These are phyloP conservation scores for Cabera pusaria DNA, from an alignment of 2,888 invertebrate genomes.

Conservation along the genomic window DNA sequence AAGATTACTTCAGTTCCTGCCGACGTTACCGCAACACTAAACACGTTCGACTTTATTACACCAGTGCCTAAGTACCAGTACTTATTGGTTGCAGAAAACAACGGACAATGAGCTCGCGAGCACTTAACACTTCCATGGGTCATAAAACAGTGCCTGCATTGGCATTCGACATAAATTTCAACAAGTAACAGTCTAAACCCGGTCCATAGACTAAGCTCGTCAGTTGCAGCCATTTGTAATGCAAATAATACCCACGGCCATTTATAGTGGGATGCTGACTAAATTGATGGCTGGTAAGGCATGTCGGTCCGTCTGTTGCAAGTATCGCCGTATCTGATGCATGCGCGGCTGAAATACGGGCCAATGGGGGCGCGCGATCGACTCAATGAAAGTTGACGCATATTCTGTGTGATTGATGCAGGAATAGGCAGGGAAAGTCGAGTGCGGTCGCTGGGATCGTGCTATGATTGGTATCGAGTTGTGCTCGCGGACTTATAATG, in stretches of 20 bases:
- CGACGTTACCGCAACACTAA: too few species aligned
- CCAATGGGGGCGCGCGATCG: constrained; percentile 31
- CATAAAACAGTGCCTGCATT: constrained; percentile 1
- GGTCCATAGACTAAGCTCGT: constrained; percentile 10
- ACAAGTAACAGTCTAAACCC: constrained; percentile 5
- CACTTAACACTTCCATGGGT: constrained; percentile 2
- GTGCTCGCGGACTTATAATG: constrained; percentile 2
- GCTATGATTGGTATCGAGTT: constrained; percentile 6
- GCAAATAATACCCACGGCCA: constrained; percentile 30
- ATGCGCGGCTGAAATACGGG: constrained; percentile 51
- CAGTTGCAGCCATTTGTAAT: constrained; percentile 28
- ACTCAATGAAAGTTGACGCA: constrained; percentile 37
- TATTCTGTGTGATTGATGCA: constrained; percentile 26
- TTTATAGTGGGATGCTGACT: constrained; percentile 30
- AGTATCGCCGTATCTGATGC: constrained; percentile 53
- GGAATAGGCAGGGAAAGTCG: constrained; percentile 18
- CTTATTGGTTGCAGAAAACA: too few species aligned
- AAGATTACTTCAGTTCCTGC: too few species aligned
- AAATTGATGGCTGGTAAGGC: constrained; percentile 38
- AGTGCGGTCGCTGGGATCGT: constrained; percentile 14
- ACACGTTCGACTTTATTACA: too few species aligned
- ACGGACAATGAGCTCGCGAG: too few species aligned
- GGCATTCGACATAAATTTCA: constrained; percentile 12
- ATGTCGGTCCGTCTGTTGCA: constrained; percentile 38
- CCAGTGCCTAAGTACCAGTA: too few species aligned